Evolutionary conservation across 2,888 invertebrate species (phyloP), one percentile per base, ranked within the genome.

Genomic region (Acleris literana): DNA sequence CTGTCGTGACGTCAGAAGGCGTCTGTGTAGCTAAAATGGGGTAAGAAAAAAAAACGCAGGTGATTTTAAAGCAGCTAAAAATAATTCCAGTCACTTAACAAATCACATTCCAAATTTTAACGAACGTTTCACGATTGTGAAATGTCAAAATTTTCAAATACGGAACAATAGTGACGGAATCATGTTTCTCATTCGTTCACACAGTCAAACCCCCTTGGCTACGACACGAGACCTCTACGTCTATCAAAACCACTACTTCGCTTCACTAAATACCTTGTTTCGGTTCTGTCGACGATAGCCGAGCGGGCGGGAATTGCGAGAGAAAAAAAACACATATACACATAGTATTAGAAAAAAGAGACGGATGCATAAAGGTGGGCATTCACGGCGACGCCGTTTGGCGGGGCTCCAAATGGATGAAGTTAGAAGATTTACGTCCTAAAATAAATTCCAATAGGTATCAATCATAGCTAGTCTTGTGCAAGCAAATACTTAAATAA

Each of bases 281-380:
- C 87, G 92, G 82, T 84, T 92, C 94, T 94, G 90, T 88, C 94
- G 94, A 74, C 78, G 81, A 93, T 88, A 92, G 92, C 92, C 92
- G 92, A 93, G 92, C 92, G 90, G 92, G 93, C 91, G 94, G 93
- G 93, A 92, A 93, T 93, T 94, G 94, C 95, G 95, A 95, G 93
- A 94, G 89, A 94, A 94, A 93, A 93, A 94, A 94, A 84, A 79
- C 95, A 94, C 93, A 94, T 93, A 94, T 92, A 94, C 93, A 93
- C 93, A 93, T 93, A 94, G 93, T 94, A 60, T 44, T 94, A 94
- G 93, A 93, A 92, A n/a, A 68, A 64, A 68, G 39, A 85, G 86
- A 89, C 74, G 84, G 93, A 94, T 93, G 93, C 95, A 95, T 83
- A 39, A 39, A 39, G 11, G 39, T 13, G 39, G 39, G 13, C 13